These are phyloP conservation scores for Guaruba guarouba DNA, from an alignment of 2,113 vertebrate species.

Conservation along the genomic window DNA sequence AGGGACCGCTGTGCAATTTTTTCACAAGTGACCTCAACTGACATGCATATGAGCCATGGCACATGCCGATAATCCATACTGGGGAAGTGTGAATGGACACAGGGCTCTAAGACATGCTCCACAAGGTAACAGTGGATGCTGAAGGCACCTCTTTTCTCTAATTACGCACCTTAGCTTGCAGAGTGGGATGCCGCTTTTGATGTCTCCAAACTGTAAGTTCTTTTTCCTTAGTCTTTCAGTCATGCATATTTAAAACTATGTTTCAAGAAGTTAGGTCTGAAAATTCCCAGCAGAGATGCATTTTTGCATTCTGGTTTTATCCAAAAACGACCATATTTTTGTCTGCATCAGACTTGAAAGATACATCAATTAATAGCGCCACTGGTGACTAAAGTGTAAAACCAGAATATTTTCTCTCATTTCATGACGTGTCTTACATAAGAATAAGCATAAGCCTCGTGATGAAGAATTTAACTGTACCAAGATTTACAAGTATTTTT, in stretches of 20 bases:
- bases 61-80: accelerated
- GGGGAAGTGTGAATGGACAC: accelerated
- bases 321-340: conserved; percentile 25
- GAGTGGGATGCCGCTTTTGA: neutral
- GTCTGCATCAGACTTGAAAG: neutral
- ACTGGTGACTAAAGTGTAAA: conserved; percentile 1
- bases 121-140: neutral
- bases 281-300: conserved; percentile 37
- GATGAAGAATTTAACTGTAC: neutral
- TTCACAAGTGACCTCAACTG: neutral
- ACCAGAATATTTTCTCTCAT: neutral
- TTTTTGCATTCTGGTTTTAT: conserved; percentile 26
- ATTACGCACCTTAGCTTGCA: neutral
- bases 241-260: conserved; percentile 32
- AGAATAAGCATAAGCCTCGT: neutral
- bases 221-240: neutral
- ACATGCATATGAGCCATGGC: accelerated
- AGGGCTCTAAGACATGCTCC: neutral
- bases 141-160: neutral
- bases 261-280: conserved; percentile 47
- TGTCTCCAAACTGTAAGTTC: neutral
- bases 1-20: neutral
- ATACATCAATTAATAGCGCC: neutral
- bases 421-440: neutral
- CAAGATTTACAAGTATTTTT: neutral